These are phyloP conservation scores for Dolichopus griseipennis DNA, from an alignment of 2,888 invertebrate genomes.

Conservation along the genomic window DNA sequence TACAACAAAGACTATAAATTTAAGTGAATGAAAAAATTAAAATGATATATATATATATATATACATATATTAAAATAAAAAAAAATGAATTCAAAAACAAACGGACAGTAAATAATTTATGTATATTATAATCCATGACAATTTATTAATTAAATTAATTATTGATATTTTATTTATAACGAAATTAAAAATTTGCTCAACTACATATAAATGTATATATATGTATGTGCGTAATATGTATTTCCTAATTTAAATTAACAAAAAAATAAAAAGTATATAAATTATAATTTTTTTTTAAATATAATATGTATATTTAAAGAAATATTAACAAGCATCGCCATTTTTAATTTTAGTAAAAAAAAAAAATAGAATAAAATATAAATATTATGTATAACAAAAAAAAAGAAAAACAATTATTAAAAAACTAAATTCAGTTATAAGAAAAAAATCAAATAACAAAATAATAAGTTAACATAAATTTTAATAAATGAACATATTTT, in stretches of 20 bases:
- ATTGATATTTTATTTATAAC: not conserved
- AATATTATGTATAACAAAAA: not conserved
- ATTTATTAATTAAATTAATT: not conserved
- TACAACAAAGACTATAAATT: slow-evolving; percentile 3
- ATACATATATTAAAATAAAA: not conserved
- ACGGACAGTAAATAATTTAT: not conserved
- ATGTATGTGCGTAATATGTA: too few species aligned
- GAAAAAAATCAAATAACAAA: too few species aligned
- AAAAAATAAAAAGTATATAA: not conserved
- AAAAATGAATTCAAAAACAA: too few species aligned
- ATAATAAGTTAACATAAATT: too few species aligned
- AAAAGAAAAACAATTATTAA: not conserved
- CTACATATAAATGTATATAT: not conserved
- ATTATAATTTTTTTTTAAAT: too few species aligned
- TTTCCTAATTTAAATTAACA: not conserved
- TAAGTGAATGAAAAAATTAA: not conserved
- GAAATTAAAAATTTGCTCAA: not conserved
- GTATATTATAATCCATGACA: not conserved
- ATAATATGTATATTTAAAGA: too few species aligned
- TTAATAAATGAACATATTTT: too few species aligned
- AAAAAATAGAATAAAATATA: not conserved
- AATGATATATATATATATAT: not conserved
- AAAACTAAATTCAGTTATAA: not conserved
- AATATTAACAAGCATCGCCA: not conserved
- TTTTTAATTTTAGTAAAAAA: not conserved